Percentiles rank a stretch among this genome's conserved stretches.
These are phyloP conservation scores for Rotaria socialis DNA, from an alignment of 2,888 invertebrate genomes.

Conservation along the genomic window DNA sequence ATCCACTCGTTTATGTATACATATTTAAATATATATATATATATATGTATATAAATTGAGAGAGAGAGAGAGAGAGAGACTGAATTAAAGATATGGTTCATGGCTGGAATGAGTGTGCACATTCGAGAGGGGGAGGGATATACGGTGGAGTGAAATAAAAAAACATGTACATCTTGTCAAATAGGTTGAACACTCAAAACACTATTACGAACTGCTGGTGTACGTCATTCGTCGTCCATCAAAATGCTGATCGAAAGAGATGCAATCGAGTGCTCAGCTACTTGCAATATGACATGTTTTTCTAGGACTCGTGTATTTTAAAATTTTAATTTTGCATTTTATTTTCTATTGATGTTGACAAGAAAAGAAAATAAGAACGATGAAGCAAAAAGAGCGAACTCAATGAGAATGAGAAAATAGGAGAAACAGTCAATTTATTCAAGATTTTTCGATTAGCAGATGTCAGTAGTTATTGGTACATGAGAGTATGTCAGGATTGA, in stretches of 20 bases:
- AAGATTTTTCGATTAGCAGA: neutral
- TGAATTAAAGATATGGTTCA: neutral
- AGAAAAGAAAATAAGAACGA: neutral
- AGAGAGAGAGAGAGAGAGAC: neutral
- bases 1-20: neutral
- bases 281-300: slow-evolving; percentile 29
- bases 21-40: too few relatives aligned
- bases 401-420: too few relatives aligned
- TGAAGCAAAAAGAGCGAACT: neutral
- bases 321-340: neutral
- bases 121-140: neutral
- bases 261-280: slow-evolving; percentile 8
- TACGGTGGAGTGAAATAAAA: neutral
- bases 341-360: neutral
- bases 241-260: slow-evolving; percentile 13
- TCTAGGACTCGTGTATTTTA: neutral
- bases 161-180: slow-evolving; percentile 23
- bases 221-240: neutral
- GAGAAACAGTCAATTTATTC: too few relatives aligned
- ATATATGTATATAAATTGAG: too few relatives aligned
- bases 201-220: neutral
- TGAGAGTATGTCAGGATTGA: neutral
- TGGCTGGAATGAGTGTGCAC: neutral
- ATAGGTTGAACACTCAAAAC: neutral
- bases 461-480: neutral